Evolutionary conservation across 2,888 invertebrate genomes (phyloP).

Genomic region (Diaprepes abbreviatus): DNA sequence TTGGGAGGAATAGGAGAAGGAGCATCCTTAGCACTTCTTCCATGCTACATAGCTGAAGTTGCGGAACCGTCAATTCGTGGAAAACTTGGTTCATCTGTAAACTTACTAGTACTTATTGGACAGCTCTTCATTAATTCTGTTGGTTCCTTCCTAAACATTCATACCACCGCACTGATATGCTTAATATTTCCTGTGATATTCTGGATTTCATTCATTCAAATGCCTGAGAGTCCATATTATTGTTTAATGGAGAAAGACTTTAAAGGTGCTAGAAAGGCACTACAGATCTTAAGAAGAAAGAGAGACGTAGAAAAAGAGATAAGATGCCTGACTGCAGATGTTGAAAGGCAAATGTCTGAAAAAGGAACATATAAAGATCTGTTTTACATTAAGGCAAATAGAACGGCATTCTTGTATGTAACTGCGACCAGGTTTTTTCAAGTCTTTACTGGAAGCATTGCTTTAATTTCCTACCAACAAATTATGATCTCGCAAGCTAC

Average conservation of each 20-base stretch:
- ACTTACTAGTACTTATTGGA: slow-evolving; percentile 14
- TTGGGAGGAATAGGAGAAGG: slow-evolving; percentile 57
- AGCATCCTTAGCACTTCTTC: slow-evolving; percentile 52
- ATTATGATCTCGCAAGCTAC: slow-evolving; percentile 60
- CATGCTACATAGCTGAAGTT: slow-evolving; percentile 57
- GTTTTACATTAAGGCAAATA: slow-evolving; percentile 70
- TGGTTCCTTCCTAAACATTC: slow-evolving; percentile 22
- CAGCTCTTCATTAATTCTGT: slow-evolving; percentile 19
- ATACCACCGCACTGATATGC: slow-evolving; percentile 9
- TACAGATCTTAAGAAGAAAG: slow-evolving; percentile 50
- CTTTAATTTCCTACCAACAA: slow-evolving; percentile 57
- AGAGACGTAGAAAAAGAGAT: slow-evolving; percentile 58
- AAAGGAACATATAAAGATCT: slow-evolving; percentile 70
- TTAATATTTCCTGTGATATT: slow-evolving; percentile 13
- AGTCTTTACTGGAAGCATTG: slow-evolving; percentile 57
- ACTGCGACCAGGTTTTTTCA: slow-evolving; percentile 67
- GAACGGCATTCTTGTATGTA: slow-evolving; percentile 74
- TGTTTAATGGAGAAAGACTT: slow-evolving; percentile 55
- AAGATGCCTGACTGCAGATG: slow-evolving; percentile 52
- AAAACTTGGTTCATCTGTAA: slow-evolving; percentile 47
- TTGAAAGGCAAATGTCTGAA: slow-evolving; percentile 59
- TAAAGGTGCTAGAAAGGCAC: slow-evolving; percentile 52
- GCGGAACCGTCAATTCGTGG: slow-evolving; percentile 54
- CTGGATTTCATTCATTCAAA: slow-evolving; percentile 14
- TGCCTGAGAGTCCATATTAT: slow-evolving; percentile 63